These are phyloP conservation scores for Pocillopora damicornis DNA, from an alignment of 64 coral and sea anemone genomes.

Conservation along the genomic window DNA sequence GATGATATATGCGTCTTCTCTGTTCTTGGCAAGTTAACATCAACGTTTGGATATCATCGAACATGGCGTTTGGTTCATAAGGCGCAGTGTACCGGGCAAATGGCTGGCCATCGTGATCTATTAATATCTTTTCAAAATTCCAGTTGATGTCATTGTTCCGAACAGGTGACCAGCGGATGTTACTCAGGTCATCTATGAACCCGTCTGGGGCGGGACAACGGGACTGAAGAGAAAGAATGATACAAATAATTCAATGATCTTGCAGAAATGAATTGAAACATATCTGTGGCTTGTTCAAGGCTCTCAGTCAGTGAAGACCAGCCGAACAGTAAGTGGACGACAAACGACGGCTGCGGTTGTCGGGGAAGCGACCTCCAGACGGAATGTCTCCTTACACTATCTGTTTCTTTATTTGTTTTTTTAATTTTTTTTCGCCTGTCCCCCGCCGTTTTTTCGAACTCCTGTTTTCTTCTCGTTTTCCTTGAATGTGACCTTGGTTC, in stretches of 20 bases:
- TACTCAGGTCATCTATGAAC: constrained; percentile 45
- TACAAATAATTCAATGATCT: background rate
- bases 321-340: too few relatives aligned
- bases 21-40: constrained; percentile 17
- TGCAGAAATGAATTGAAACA: background rate
- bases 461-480: too few relatives aligned
- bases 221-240: constrained; percentile 27
- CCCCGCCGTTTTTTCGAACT: too few relatives aligned
- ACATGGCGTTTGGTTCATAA: constrained; percentile 45
- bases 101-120: constrained; percentile 69
- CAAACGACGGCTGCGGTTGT: too few relatives aligned
- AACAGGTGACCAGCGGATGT: constrained; percentile 58
- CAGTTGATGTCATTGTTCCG: constrained; percentile 70
- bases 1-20: background rate
- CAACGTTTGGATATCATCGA: constrained; percentile 22
- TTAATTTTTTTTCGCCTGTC: too few relatives aligned
- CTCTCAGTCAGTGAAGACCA: too few relatives aligned
- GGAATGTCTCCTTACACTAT: too few relatives aligned
- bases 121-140: constrained; percentile 80
- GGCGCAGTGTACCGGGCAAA: constrained; percentile 53
- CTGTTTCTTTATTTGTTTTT: too few relatives aligned
- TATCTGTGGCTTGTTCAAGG: too few relatives aligned
- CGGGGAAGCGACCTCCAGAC: too few relatives aligned
- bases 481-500: too few relatives aligned
- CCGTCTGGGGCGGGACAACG: constrained; percentile 55